These are phyloP conservation scores for Apotomis betuletana DNA, from an alignment of 2,888 invertebrate genomes.

Conservation along the genomic window DNA sequence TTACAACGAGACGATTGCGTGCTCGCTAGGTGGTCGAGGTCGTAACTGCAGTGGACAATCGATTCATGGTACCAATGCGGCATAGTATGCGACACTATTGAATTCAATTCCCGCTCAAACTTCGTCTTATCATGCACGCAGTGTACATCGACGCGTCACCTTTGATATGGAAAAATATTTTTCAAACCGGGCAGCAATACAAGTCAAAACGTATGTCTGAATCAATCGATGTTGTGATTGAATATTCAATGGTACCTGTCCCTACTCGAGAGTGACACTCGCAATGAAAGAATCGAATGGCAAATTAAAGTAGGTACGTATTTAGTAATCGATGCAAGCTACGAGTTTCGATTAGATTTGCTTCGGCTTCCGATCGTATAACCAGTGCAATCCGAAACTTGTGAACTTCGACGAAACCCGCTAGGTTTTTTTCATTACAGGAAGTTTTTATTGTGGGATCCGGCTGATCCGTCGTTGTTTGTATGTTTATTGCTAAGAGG, in stretches of 20 bases:
- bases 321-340: conserved; percentile 51
- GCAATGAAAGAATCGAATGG: conserved; percentile 60
- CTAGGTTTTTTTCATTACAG: conserved; percentile 39
- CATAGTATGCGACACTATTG: conserved; percentile 73
- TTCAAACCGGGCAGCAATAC: conserved; percentile 18
- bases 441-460: conserved; percentile 42
- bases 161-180: conserved; percentile 18
- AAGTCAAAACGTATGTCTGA: conserved; percentile 36
- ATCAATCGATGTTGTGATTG: conserved; percentile 46
- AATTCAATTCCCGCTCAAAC: conserved; percentile 65
- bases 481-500: conserved; percentile 11
- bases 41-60: conserved; percentile 78
- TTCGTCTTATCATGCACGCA: conserved; percentile 50
- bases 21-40: conserved; percentile 75
- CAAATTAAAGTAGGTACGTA: conserved; percentile 54
- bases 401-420: conserved; percentile 47
- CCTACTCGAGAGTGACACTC: conserved; percentile 55
- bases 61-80: conserved; percentile 78
- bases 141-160: conserved; percentile 52
- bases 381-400: conserved; percentile 46
- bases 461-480: not conserved
- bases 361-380: conserved; percentile 52
- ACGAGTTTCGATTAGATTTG: conserved; percentile 53
- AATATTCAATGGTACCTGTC: conserved; percentile 52
- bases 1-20: conserved; percentile 74